Conservation (phyloP, 2,113 vertebrate species). For the Aldabrachelys gigantea region DNA sequence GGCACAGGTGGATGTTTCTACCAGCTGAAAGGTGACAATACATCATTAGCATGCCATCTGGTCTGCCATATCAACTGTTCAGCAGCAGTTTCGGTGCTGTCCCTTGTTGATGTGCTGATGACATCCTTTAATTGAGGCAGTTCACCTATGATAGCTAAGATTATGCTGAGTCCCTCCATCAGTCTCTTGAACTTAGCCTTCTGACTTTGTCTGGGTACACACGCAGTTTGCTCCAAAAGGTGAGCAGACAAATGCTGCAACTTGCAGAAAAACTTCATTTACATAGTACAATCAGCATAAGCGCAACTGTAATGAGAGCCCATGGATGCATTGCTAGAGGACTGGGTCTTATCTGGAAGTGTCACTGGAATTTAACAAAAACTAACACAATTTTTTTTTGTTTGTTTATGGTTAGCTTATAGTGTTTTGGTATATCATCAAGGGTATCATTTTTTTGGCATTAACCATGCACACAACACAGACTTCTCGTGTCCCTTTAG, state of each 20-base stretch:
- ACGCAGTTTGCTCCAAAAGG: fast-evolving
- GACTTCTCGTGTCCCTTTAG: fast-evolving
- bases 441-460: neutral
- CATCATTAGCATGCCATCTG: fast-evolving
- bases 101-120: neutral
- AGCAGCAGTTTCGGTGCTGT: fast-evolving
- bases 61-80: neutral
- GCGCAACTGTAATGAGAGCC: neutral
- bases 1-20: neutral
- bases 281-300: fast-evolving
- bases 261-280: fast-evolving
- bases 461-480: neutral
- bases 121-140: neutral
- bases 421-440: fast-evolving
- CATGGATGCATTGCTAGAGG: neutral
- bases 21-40: neutral
- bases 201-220: fast-evolving
- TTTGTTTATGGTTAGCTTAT: neutral
- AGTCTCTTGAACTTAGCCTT: neutral
- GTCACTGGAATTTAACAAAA: neutral
- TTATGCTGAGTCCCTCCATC: neutral
- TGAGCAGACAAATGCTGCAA: fast-evolving
- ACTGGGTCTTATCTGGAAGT: neutral
- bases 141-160: neutral
- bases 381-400: fast-evolving